Evolutionary conservation across 2,888 invertebrate species (phyloP).

Genomic region (Ophion obscuratus): DNA sequence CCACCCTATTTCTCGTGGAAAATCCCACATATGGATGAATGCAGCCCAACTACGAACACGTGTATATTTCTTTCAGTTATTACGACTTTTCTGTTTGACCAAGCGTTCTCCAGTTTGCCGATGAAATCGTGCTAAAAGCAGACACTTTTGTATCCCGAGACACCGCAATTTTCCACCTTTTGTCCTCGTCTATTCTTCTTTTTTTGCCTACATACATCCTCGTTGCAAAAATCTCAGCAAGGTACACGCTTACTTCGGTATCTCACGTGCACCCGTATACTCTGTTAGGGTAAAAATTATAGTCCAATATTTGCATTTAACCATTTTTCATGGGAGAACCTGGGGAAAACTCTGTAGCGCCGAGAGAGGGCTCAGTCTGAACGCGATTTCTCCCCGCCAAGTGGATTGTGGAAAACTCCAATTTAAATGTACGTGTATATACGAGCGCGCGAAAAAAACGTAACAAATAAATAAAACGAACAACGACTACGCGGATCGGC

Average conservation of each 20-base stretch:
- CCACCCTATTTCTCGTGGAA: background rate
- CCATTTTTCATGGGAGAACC: slow-evolving; percentile 39
- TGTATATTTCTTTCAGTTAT: background rate
- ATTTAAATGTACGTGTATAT: slow-evolving; percentile 38
- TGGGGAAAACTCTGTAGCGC: background rate
- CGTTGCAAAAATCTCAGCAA: slow-evolving; percentile 23
- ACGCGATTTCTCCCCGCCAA: slow-evolving; percentile 8
- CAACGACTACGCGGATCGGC: background rate
- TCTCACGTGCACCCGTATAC: slow-evolving; percentile 38
- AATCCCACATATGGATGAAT: background rate
- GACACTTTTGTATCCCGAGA: slow-evolving; percentile 14
- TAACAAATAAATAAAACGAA: slow-evolving; percentile 3
- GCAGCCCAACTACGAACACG: background rate
- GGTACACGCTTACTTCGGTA: slow-evolving; percentile 32
- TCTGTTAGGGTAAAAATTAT: slow-evolving; percentile 55
- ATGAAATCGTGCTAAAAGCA: slow-evolving; percentile 49
- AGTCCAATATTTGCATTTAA: slow-evolving; percentile 59
- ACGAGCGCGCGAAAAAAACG: background rate
- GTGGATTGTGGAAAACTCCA: slow-evolving; percentile 30
- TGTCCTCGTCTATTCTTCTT: background rate
- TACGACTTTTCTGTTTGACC: slow-evolving; percentile 25
- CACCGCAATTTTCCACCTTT: slow-evolving; percentile 7
- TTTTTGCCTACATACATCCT: background rate
- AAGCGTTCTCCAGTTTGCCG: slow-evolving; percentile 26
- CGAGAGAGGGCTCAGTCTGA: background rate